Evolutionary conservation across 2,888 invertebrate genomes (phyloP), one percentile per base, ranked within the genome.

Genomic region (Heteropelma amictum): DNA sequence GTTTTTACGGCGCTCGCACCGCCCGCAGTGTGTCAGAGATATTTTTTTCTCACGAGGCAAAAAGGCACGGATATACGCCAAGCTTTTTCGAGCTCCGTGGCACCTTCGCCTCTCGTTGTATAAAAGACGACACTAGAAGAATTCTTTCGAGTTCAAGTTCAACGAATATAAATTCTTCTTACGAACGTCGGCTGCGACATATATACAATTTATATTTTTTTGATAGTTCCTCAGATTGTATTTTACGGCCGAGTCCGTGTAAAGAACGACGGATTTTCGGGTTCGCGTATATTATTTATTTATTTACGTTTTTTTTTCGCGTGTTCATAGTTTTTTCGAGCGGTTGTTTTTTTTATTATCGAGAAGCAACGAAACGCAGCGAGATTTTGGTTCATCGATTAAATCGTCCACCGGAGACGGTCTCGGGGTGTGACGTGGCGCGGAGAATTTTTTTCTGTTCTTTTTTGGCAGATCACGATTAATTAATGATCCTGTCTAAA

Each of bases 111-210:
- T 17, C 47, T 35, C 53, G 40, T 60, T 51, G 51, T 60, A 61
- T 54, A 54, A 35, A 12, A 63, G 19, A 17, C 40, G 61, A 60
- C 33, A n/a, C 21, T 35, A 42, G 56, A 19, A 35, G 38, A 47
- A 21, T 33, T 19, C 28, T 12, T 7, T 7, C 54, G 53, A 54
- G 70, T 70, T 70, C 61, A 63, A 70, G 47, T 68, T 68, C 58
- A 40, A 58, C 58, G 38, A 30, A 49, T 68, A 68, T 68, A 68
- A 68, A 68, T 67, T 56, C 33, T 56, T 67, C 45, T 42, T 53
- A 53, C 42, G 51, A 63, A 21, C 51, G 21, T 38, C 14, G 35
- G 19, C 21, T n/a, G 30, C 21, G 53, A 53, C 42, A 54, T n/a
- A n/a, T n/a, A 65, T 42, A 42, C 38, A 28, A 33, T 53, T n/a